These are phyloP conservation scores for Belgica antarctica DNA, from an alignment of 2,888 invertebrate genomes.

Conservation along the genomic window DNA sequence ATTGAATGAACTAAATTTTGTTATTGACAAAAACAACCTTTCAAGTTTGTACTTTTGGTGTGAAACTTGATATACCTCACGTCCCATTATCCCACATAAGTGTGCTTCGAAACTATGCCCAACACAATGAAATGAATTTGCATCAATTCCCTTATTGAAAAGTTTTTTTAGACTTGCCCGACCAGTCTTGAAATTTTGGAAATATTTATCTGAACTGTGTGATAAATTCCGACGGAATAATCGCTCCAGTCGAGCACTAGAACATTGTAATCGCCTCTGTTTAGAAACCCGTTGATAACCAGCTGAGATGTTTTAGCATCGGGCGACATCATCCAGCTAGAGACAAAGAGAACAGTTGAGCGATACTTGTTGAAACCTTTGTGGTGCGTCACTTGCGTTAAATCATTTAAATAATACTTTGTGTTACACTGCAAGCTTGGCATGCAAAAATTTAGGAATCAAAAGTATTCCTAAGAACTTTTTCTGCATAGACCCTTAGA, in stretches of 20 bases:
- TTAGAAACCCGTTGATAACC: slow-evolving; percentile 28
- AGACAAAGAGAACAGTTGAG: slow-evolving; percentile 19
- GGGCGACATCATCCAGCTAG: slow-evolving; percentile 8
- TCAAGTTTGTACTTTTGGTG: slow-evolving; percentile 25
- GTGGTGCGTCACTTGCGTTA: background rate
- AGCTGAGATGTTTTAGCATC: background rate
- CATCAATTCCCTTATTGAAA: background rate
- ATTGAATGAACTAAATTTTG: background rate
- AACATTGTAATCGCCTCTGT: slow-evolving; percentile 29
- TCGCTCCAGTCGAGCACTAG: slow-evolving; percentile 44
- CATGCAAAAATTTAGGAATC: too few species aligned
- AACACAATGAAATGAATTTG: slow-evolving; percentile 44
- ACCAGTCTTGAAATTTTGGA: slow-evolving; percentile 8
- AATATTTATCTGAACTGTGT: slow-evolving; percentile 10
- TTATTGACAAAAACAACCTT: too few species aligned
- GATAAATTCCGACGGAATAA: slow-evolving; percentile 32
- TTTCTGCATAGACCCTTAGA: too few species aligned
- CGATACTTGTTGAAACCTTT: background rate
- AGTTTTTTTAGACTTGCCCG: slow-evolving; percentile 6
- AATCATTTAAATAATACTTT: too few species aligned
- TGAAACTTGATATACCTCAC: slow-evolving; percentile 14
- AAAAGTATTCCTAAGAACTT: too few species aligned
- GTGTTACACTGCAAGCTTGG: too few species aligned
- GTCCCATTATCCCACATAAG: slow-evolving; percentile 46
- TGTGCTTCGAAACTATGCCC: slow-evolving; percentile 49